Evolutionary conservation across 2,888 invertebrate genomes (phyloP), one percentile per base, ranked within the genome.

Genomic region (Nineta flava): DNA sequence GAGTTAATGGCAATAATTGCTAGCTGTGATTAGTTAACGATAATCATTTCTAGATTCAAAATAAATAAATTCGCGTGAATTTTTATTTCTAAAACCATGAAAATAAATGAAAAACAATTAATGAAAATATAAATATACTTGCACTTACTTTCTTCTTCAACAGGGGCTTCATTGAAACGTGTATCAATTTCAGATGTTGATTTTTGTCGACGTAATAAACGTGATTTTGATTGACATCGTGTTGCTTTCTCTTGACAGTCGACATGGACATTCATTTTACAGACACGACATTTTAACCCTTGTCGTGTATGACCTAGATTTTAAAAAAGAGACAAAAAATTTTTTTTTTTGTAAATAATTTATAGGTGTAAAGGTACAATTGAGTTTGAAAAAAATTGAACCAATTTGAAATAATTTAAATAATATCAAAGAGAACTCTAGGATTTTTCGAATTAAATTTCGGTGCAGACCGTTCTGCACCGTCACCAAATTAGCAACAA

Each of bases 201-300:
- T 67, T 90, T 88, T 69, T 93, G 92, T 48, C 92, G 73, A 54
- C 92, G 77, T 52, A 93, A 72, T 49, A 93, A 75, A 49, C 84
- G 75, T 19, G 87, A 83, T 66, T 88, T 90, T 13, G 87, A 83
- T 63, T 91, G 88, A 64, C 92, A 93, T 62, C 82, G 83, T 52
- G 80, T 80, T 15, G 84, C 81, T 59, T 83, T 81, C 10, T 87
- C 81, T 68, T 87, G 81, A 69, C 93, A 93, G 66, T 92, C 91
- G 43, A 83, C 77, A 69, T 93, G 93, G 49, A 88, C 83, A 68
- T 92, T 93, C 70, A 87, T 79, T 69, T 92, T 93, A 69, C 93
- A 93, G 55, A 90, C 76, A 50, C 90, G 79, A 66, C 93, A 93
- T 55, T 88, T 83, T 50, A 93, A 70, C 13, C 93, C 93, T 69